A percentile compares a stretch with the other conserved stretches of the same genome.
Evolutionary conservation across 2,888 invertebrate species (phyloP).

Genomic region (Sipunculus nudus): DNA sequence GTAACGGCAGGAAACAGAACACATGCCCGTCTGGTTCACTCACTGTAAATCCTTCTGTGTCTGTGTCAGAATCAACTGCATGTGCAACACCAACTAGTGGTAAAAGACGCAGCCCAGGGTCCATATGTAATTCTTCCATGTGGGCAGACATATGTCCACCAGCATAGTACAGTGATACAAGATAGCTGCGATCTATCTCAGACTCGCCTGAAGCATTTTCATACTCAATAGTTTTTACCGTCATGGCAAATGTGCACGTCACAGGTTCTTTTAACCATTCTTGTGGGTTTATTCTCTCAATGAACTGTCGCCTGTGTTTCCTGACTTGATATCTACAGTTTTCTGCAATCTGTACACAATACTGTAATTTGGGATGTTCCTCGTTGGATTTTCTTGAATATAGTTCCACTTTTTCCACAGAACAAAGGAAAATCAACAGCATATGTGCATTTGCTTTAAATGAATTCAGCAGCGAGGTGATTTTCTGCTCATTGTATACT

Average conservation of each 20-base stretch:
- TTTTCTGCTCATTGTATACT: slow-evolving; percentile 42
- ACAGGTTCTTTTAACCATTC: no score
- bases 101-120: slow-evolving; percentile 30
- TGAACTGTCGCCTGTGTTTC: neutral
- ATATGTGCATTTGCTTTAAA: slow-evolving; percentile 47
- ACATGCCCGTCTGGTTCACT: slow-evolving; percentile 47
- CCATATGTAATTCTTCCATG: slow-evolving; percentile 17
- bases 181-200: no score
- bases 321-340: slow-evolving; percentile 14
- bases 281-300: neutral
- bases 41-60: neutral
- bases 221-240: no score
- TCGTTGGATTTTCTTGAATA: slow-evolving; percentile 10
- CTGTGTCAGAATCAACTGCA: slow-evolving; percentile 13
- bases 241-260: no score
- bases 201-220: no score
- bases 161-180: slow-evolving; percentile 27
- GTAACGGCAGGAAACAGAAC: slow-evolving; percentile 61
- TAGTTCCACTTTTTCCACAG: slow-evolving; percentile 45
- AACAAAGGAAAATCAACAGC: slow-evolving; percentile 53
- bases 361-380: slow-evolving; percentile 7
- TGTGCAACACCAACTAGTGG: slow-evolving; percentile 47
- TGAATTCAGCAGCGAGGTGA: slow-evolving; percentile 45
- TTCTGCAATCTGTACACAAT: slow-evolving; percentile 13
- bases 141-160: slow-evolving; percentile 22